A percentile compares a stretch with the other conserved stretches of the same genome.
These are phyloP conservation scores for Actinostola sp. DNA, from an alignment of 92 coral and sea anemone genomes.

Conservation along the genomic window DNA sequence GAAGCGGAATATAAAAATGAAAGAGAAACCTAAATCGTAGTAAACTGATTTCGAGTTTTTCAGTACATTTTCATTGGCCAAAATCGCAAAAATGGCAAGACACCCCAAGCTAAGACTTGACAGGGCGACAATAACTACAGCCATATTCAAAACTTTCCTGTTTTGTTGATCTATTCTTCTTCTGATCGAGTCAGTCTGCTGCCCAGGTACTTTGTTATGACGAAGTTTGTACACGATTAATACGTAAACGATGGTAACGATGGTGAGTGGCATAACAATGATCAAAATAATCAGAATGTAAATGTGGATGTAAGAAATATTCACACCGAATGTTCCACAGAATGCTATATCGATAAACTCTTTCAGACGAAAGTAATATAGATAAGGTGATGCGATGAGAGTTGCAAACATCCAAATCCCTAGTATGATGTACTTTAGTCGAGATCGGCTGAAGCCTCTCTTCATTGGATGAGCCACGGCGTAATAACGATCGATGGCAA, in stretches of 20 bases:
- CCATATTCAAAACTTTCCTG: conserved; percentile 10
- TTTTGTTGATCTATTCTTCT: conserved; percentile 7
- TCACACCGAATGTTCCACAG: no score
- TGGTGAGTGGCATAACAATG: background rate
- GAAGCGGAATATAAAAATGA: background rate
- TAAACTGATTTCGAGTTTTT: no score
- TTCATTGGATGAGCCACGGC: conserved; percentile 7
- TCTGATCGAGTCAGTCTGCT: conserved; percentile 1
- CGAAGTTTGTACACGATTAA: background rate
- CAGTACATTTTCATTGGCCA: background rate
- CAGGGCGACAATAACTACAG: background rate
- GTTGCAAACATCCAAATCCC: conserved; percentile 13
- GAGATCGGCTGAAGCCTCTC: background rate
- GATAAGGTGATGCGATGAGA: background rate
- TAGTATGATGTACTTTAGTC: conserved; percentile 11
- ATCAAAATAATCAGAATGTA: background rate
- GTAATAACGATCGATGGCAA: conserved; percentile 5
- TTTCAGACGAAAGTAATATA: background rate
- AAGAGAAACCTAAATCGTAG: background rate
- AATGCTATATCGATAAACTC: background rate
- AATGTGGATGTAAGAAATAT: no score
- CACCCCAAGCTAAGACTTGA: background rate
- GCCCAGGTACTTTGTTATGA: conserved; percentile 9
- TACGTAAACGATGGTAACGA: background rate
- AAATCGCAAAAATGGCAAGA: background rate